Percentiles rank a stretch among this genome's conserved stretches.
phyloP scores from a whole-genome alignment of 2,797 vertebrate genomes.

The Delichon dasypus region DNA sequence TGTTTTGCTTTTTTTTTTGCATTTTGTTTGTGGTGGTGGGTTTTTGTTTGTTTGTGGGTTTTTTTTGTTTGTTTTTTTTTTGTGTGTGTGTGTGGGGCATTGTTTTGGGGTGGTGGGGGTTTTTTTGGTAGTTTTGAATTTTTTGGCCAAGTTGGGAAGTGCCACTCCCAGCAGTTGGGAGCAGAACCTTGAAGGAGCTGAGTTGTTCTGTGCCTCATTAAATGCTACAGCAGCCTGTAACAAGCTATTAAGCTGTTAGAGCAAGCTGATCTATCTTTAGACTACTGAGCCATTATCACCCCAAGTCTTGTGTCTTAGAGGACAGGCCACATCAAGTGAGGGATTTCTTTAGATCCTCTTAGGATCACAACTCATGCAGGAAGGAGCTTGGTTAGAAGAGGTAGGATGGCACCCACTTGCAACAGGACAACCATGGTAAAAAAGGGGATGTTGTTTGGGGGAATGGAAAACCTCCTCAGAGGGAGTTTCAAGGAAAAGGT shows the following conservation, averaged over 20 bases:
- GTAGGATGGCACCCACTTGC: neutral
- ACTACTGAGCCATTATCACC: slow-evolving; percentile 29
- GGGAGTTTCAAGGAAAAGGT: neutral
- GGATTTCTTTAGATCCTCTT: slow-evolving; percentile 66
- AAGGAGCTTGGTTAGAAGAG: neutral
- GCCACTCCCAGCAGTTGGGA: neutral
- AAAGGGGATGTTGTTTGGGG: neutral
- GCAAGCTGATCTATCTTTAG: slow-evolving; percentile 55
- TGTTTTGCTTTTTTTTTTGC: neutral
- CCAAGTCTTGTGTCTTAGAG: neutral
- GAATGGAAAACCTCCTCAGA: neutral
- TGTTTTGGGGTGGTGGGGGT: too few species aligned
- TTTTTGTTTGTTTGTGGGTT: neutral
- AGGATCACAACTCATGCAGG: neutral
- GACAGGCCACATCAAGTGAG: neutral
- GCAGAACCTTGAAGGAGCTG: neutral
- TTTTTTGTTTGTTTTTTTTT: too few species aligned
- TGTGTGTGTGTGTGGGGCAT: too few species aligned
- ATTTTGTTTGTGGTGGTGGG: fast-evolving
- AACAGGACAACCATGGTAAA: neutral
- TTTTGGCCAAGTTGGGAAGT: neutral
- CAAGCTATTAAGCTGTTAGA: slow-evolving; percentile 27
- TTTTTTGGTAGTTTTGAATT: neutral
- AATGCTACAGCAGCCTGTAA: neutral
- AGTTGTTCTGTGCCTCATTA: slow-evolving; percentile 5